Base-by-base conservation (phyloP, 2,113 vertebrate genomes). In the Salvelinus sp. region DNA sequence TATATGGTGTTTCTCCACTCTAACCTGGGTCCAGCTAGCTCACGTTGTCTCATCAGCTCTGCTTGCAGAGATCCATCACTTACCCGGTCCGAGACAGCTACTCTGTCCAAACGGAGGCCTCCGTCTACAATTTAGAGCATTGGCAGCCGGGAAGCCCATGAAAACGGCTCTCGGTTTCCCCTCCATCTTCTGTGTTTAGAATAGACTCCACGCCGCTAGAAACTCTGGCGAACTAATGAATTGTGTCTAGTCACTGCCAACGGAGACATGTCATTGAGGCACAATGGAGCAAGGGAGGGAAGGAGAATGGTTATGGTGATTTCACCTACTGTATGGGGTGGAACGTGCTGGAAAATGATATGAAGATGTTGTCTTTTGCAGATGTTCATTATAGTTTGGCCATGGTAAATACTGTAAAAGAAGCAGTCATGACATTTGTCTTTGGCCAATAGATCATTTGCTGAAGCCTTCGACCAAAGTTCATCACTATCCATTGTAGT, bases 131-230 rank as follows among this genome's bases (percentile, higher is more conserved):
- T 89, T 89, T 83, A 92, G 79, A 83, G 87, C 77, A 72, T 76
- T 80, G 78, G 72, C 87, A 93, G 88, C 89, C 93, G 91, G 83
- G 79, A 89, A 91, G 83, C 68, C 76, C 89, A 88, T 93, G 82
- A 92, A 65, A 33, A 78, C 83, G 87, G 82, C 75, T 72, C 76
- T 22, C 23, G 76, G 75, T 28, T 80, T 85, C 82, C 76, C 63
- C 84, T 83, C 77, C 83, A 74, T 83, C 81, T 74, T 69, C 48
- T 76, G 33, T 85, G 88, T 90, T 89, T 90, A 72, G 73, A 88
- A 54, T 44, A 84, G 81, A 73, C 48, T 5, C 64, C 84, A 38
- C 77, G 30, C 66, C 64, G 48, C 25, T 65, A 84, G 83, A 86
- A 75, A 87, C 85, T 77, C 80, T 7, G 4, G 67, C 76, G 62